Base-by-base conservation (phyloP, 2,888 invertebrate genomes). In the Drosophila cyrtoloma region DNA sequence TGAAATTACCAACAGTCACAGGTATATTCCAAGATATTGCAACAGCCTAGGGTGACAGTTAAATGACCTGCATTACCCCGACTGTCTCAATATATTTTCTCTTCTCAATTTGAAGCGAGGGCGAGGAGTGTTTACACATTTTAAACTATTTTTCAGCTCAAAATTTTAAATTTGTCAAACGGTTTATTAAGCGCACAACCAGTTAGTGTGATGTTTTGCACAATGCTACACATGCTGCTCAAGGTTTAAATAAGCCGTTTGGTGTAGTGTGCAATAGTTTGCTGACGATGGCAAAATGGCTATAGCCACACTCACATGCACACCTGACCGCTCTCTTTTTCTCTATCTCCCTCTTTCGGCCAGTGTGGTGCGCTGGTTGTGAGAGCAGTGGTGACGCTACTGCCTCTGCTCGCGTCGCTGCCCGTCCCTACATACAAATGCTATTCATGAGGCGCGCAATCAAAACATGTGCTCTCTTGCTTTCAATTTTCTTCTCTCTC, bases 231-330 rank as follows among this genome's bases (percentile, higher is more conserved):
- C 10, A 47, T 28, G 35, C 37, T n/a, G 19, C 51, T 60, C 10
- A 19, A 52, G 32, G 33, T 44, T 33, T 19, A 10, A 64, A 57
- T 47, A 60, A 33, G 66, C 81, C 58, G 30, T 28, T 7, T 51
- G 10, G 19, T 66, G 53, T 63, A 79, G 69, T 28, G 79, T 78
- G 53, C 66, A 58, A 47, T 42, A 30, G 19, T 70, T 67, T 82
- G 89, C 84, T 89, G 87, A 90, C 90, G 90, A 77, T 68, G 77
- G 70, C 86, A 89, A 75, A 78, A 82, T 42, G 52, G 55, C 55
- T 39, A 67, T 52, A 64, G 30, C 66, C 33, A 59, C 52, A 67
- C 50, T 44, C 59, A 51, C 53, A 61, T 50, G 55, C 67, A 79
- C 71, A 86, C 71, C 71, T 77, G 60, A 64, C 62, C 62, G 60